Evolutionary conservation across 2,797 vertebrate genomes (phyloP).

Genomic region (Synaphobranchus kaupii): DNA sequence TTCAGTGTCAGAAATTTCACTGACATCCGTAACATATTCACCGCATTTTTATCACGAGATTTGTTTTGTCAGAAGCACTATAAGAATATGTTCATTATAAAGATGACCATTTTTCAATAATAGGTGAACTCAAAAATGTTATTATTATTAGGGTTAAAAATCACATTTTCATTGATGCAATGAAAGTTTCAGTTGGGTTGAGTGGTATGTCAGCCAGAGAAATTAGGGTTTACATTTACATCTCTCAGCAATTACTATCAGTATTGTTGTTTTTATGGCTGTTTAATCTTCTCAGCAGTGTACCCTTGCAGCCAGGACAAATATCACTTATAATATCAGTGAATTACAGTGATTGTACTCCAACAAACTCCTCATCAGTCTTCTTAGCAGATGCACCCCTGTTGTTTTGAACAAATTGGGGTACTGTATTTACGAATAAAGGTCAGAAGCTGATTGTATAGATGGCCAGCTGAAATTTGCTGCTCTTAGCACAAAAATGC

Average conservation of each 20-base stretch:
- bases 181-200: not conserved
- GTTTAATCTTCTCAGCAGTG: not conserved
- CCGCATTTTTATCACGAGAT: not conserved
- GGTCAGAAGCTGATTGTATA: not conserved
- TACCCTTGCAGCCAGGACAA: not conserved
- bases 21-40: not conserved
- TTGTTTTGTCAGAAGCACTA: not conserved
- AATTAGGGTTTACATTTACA: not conserved
- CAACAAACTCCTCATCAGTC: not conserved
- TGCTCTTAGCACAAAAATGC: not conserved
- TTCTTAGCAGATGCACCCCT: not conserved
- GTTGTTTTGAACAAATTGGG: not conserved
- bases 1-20: not conserved
- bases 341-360: not conserved
- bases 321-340: not conserved
- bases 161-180: not conserved
- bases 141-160: not conserved
- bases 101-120: not conserved
- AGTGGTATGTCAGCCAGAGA: not conserved
- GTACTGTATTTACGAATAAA: not conserved
- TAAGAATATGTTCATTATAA: not conserved
- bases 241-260: not conserved
- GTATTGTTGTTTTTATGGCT: not conserved
- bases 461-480: not conserved
- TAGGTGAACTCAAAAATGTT: not conserved